These are phyloP conservation scores for Scaptomyza montana DNA, from an alignment of 1,140 invertebrate genomes.

Conservation along the genomic window DNA sequence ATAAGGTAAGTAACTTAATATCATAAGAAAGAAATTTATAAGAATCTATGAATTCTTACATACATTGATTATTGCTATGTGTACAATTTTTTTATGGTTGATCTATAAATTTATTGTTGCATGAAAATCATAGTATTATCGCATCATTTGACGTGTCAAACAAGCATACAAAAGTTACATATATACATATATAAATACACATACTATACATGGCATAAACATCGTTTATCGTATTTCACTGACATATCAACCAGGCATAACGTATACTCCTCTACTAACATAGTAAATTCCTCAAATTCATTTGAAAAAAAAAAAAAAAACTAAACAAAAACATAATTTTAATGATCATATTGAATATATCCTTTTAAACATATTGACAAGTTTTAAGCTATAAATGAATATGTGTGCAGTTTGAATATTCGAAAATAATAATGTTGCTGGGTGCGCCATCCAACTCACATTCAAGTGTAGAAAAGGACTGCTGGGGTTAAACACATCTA, in stretches of 20 bases:
- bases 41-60: not conserved
- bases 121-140: constrained; percentile 13
- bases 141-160: constrained; percentile 14
- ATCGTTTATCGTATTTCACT: constrained; percentile 12
- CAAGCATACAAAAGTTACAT: not conserved
- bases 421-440: not conserved
- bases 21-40: not conserved
- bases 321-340: not conserved
- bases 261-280: not conserved
- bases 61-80: constrained; percentile 7
- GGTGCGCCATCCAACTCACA: not conserved
- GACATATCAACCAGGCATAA: not conserved
- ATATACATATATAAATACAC: constrained; percentile 1
- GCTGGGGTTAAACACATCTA: constrained; percentile 30
- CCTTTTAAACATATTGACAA: not conserved
- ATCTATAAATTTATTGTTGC: constrained; percentile 29
- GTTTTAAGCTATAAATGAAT: not conserved
- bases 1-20: too few species aligned
- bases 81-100: constrained; percentile 4
- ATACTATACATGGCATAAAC: constrained; percentile 6
- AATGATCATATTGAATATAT: not conserved
- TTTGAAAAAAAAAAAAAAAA: constrained; percentile 4
- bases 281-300: not conserved
- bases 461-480: constrained; percentile 12
- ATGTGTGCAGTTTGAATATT: not conserved